A percentile compares a stretch with the other conserved stretches of the same genome.
phyloP scores from a whole-genome alignment of 1,140 invertebrate genomes.

The Maniola jurtina region DNA sequence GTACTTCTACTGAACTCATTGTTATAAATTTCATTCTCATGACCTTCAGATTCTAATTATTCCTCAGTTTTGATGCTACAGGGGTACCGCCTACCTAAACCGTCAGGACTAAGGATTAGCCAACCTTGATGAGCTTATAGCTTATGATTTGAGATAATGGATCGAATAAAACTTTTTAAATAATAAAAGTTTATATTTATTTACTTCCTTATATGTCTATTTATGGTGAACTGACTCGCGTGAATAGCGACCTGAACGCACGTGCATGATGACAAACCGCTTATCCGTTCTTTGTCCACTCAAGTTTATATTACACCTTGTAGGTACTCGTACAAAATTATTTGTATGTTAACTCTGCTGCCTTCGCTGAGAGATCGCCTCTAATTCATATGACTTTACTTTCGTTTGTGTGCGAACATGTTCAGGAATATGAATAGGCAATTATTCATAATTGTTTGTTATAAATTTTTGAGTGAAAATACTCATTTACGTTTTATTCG shows the following conservation, averaged over 20 bases:
- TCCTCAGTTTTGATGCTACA: too few species aligned
- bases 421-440: neutral
- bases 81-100: too few species aligned
- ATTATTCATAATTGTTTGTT: neutral
- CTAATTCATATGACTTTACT: neutral
- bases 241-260: slow-evolving; percentile 26
- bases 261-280: slow-evolving; percentile 48
- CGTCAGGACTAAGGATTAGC: too few species aligned
- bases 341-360: neutral
- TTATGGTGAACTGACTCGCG: neutral
- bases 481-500: neutral
- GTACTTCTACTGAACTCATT: too few species aligned
- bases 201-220: neutral
- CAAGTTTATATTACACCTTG: neutral
- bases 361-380: slow-evolving; percentile 2
- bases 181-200: too few species aligned
- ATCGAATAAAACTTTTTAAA: too few species aligned
- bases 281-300: slow-evolving; percentile 51
- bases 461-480: neutral
- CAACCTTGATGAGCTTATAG: too few species aligned
- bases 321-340: neutral
- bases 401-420: neutral
- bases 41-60: too few species aligned
- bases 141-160: too few species aligned
- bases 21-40: too few species aligned